These are phyloP conservation scores for Dryas iulia DNA, from an alignment of 1,140 invertebrate genomes.

Conservation along the genomic window DNA sequence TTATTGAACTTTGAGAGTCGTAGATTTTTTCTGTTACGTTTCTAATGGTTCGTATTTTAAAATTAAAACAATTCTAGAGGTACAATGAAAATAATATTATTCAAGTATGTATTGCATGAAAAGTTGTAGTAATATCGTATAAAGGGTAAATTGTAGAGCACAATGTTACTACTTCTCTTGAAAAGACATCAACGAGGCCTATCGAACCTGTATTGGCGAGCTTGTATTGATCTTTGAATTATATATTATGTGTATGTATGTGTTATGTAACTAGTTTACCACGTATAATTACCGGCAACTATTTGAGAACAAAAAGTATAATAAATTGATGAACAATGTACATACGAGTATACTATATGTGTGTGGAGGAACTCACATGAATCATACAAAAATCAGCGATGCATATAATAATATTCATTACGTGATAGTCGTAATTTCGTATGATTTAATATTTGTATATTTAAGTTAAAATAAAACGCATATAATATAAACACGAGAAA, in stretches of 20 bases:
- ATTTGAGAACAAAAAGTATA: constrained; percentile 12
- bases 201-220: constrained; percentile 15
- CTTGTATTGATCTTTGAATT: constrained; percentile 1
- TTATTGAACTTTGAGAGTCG: constrained; percentile 15
- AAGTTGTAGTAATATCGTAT: too few relatives aligned
- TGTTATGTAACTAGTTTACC: constrained; percentile 19
- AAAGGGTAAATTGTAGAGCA: not conserved
- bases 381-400: not conserved
- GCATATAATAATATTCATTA: not conserved
- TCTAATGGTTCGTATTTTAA: not conserved
- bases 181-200: constrained; percentile 54
- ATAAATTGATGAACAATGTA: constrained; percentile 1
- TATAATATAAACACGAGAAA: too few relatives aligned
- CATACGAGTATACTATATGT: not conserved
- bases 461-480: too few relatives aligned
- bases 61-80: not conserved
- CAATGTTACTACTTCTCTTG: constrained; percentile 23
- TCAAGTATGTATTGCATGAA: not conserved
- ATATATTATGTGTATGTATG: not conserved
- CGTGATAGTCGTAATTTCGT: too few relatives aligned
- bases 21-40: not conserved
- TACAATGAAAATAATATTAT: not conserved
- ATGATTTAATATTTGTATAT: too few relatives aligned
- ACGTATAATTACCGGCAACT: not conserved
- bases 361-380: not conserved